Base-by-base conservation (phyloP, 23 tunicate species). In the Trididemnum clinides region DNA sequence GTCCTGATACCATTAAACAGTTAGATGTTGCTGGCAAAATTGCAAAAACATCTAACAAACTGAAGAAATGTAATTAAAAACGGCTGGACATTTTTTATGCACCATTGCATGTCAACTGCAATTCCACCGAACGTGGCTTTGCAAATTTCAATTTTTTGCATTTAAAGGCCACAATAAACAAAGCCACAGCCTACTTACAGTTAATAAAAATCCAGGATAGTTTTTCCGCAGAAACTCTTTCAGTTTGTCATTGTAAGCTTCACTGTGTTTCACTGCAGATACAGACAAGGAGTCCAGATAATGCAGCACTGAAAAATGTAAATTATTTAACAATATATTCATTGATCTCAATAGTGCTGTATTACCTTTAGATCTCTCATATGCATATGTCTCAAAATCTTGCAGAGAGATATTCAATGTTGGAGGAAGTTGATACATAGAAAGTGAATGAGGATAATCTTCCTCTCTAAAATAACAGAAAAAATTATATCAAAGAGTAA, bases 361-460 rank as follows among this genome's bases (percentile, higher is more conserved):
- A n/a, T n/a, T 7, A 82, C 92, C 92, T 93, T 93, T 88, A 12
- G 90, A 88, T 28, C 98, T 72, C 1, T 93, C 93, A 64, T 66
- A 93, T 18, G 98, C 98, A 84, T 44, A 88, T 33, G 89, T 49
- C 34, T 93, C 98, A 80, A 93, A 93, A 39, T 93, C 98, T 72
- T 93, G 92, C 1, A 93, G 62, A 4, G 92, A 84, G 58, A 93
- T 84, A 87, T 93, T 66, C 80, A 84, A 77, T 33, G 78, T 84
- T 7, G 98, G 98, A 33, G 92, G 93, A 21, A 71, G 69, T 21
- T 85, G 69, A 51, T 93, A 93, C 93, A 88, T 88, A 81, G 80
- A 77, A 4, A 93, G 72, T 21, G 83, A 54, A 78, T 93, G 98
- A 23, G 98, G 98, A 66, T 93, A 88, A 39, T 37, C 54, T 36